These are phyloP conservation scores for Hippolais icterina DNA, from an alignment of 2,113 vertebrate genomes.

Conservation along the genomic window DNA sequence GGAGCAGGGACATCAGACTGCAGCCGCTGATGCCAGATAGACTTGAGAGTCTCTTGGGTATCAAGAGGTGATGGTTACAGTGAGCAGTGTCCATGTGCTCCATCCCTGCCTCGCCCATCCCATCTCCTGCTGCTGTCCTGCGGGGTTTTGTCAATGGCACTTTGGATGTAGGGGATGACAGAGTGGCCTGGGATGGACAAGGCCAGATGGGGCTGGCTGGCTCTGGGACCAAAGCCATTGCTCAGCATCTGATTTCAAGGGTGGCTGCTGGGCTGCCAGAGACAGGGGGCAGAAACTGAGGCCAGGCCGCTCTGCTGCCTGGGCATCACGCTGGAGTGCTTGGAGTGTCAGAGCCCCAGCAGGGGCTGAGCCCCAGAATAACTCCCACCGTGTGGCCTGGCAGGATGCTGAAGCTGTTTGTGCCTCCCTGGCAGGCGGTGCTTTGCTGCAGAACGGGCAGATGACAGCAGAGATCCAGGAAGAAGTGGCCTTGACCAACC, in stretches of 20 bases:
- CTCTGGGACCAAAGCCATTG: constrained; percentile 12
- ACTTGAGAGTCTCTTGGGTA: neutral
- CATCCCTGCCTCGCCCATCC: neutral
- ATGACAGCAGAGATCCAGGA: constrained; percentile 91
- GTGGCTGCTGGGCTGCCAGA: neutral
- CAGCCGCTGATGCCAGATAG: neutral
- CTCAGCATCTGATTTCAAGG: constrained; percentile 40
- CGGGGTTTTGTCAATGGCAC: neutral
- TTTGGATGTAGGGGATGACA: neutral
- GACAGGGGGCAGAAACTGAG: neutral
- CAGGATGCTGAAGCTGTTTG: neutral
- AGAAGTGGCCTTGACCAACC: constrained; percentile 88
- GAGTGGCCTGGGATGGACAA: neutral
- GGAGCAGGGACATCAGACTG: neutral
- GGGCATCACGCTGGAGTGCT: neutral
- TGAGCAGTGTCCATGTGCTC: neutral
- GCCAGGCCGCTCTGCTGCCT: neutral
- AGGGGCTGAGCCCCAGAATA: neutral
- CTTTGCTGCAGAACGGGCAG: constrained; percentile 90
- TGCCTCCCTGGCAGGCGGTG: constrained; percentile 74
- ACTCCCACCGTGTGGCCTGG: neutral
- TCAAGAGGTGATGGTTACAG: neutral
- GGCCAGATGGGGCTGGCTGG: constrained; percentile 2
- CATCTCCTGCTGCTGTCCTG: neutral
- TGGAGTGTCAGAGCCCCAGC: neutral